phyloP scores from a whole-genome alignment of 2,888 invertebrate species.

The Anoncus sp. region DNA sequence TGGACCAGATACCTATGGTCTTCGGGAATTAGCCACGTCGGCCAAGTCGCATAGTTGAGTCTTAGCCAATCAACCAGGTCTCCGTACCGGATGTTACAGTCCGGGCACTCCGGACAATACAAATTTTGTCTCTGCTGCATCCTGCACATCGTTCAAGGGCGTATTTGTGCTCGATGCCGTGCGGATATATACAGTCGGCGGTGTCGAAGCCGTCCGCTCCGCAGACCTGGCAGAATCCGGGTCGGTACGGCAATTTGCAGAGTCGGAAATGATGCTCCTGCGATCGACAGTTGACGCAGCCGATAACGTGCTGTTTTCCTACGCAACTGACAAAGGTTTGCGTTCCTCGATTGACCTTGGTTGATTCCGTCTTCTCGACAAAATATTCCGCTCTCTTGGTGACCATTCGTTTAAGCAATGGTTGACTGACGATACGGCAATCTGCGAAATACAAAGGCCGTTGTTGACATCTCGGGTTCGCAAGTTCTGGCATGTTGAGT shows the following conservation, averaged over 20 bases:
- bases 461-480: not conserved
- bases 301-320: slow-evolving; percentile 23
- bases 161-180: slow-evolving; percentile 51
- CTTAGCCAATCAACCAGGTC: slow-evolving; percentile 55
- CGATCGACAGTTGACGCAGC: slow-evolving; percentile 48
- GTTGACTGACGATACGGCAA: slow-evolving; percentile 24
- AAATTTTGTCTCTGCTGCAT: slow-evolving; percentile 22
- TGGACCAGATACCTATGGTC: slow-evolving; percentile 55
- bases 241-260: slow-evolving; percentile 32
- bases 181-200: slow-evolving; percentile 46
- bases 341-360: slow-evolving; percentile 20
- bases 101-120: slow-evolving; percentile 56
- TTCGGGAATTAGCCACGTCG: slow-evolving; percentile 13
- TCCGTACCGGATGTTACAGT: slow-evolving; percentile 54
- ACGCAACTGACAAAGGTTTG: slow-evolving; percentile 30
- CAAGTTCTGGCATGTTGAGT: slow-evolving; percentile 3
- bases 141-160: slow-evolving; percentile 44
- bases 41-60: slow-evolving; percentile 54
- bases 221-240: slow-evolving; percentile 40
- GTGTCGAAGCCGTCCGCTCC: slow-evolving; percentile 51
- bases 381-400: too few species aligned
- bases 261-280: slow-evolving; percentile 8
- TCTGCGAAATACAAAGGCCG: slow-evolving; percentile 22
- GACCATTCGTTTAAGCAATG: slow-evolving; percentile 11
- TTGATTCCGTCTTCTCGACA: too few species aligned